These are phyloP conservation scores for Catalaphyllia jardinei DNA, from an alignment of 64 coral and sea anemone genomes.

Conservation along the genomic window DNA sequence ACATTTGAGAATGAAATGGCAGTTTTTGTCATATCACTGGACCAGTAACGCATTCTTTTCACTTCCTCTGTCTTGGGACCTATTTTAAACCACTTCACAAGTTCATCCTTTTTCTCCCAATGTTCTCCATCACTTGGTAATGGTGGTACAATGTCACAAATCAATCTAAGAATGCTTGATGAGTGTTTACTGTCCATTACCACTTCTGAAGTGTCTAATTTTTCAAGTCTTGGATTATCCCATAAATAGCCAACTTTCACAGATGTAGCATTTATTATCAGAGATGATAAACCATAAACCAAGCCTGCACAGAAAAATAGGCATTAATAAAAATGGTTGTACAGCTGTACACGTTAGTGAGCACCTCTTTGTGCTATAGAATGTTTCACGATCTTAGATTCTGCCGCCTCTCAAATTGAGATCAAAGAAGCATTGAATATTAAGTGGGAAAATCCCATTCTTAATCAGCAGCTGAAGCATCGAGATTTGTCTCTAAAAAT, in stretches of 20 bases:
- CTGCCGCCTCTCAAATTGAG: no score
- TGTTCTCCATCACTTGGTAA: constrained; percentile 8
- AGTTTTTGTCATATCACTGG: constrained; percentile 36
- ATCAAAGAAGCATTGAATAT: no score
- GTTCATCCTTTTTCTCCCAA: constrained; percentile 35
- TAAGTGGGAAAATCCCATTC: no score
- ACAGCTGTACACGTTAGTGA: no score
- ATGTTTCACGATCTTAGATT: no score
- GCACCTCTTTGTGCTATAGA: no score
- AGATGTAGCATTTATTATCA: constrained; percentile 43
- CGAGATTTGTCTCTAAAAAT: no score
- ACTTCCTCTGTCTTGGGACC: neutral
- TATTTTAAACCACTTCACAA: constrained; percentile 45
- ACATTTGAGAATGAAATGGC: constrained; percentile 44
- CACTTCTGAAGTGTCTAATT: constrained; percentile 19
- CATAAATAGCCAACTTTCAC: constrained; percentile 58
- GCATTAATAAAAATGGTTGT: neutral
- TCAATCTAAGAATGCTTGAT: constrained; percentile 15
- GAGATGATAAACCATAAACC: neutral
- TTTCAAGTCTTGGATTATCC: constrained; percentile 44
- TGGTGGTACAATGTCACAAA: constrained; percentile 30
- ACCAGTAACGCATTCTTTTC: constrained; percentile 48
- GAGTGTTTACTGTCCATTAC: constrained; percentile 30
- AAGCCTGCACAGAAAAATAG: neutral
- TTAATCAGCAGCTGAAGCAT: no score